Base-by-base conservation (phyloP, 2,888 invertebrate genomes). In the Drosophila nr. perissopoda region DNA sequence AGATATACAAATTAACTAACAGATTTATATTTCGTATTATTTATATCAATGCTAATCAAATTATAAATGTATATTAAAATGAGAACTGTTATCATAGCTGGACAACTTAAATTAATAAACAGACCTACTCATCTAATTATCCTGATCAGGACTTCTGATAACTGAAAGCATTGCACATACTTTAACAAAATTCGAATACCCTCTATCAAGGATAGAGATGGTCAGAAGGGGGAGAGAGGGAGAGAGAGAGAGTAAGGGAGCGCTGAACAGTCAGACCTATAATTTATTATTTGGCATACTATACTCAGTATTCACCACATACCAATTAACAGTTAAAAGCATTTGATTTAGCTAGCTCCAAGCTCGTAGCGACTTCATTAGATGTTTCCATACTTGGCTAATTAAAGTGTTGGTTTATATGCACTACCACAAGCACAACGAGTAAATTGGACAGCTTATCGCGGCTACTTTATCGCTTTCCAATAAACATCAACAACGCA, bases 261-360 rank as follows among this genome's bases (percentile, higher is more conserved):
- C 51, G 45, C 51, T 27, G 42, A 45, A 71, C 69, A 82, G 69
- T 82, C 78, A 69, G 69, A 63, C 73, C 29, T 51, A 84, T 87
- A 87, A 89, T 89, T 89, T 85, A 89, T 89, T 85, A 65, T 74
- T 83, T 67, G 81, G 40, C 52, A 48, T 49, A 42, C 66, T 48
- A 18, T 11, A 36, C 48, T 29, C 18, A 33, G 36, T 81, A 81
- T 79, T 87, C 89, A 87, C 89, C 82, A 73, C 59, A 75, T 73
- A 78, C 77, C 84, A 89, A 83, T 89, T 82, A 82, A 80, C 88
- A 80, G 88, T 90, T 87, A 88, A 88, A 77, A 79, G 76, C 80
- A 81, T 89, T 89, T 81, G 81, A 82, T 82, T 78, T 82, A 79
- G 76, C 68, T 63, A 18, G 42, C 48, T 40, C 54, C 31, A 56